Percentiles rank a stretch among this genome's conserved stretches.
phyloP scores from a whole-genome alignment of 1,140 invertebrate genomes.

The Nasonia longicornis region DNA sequence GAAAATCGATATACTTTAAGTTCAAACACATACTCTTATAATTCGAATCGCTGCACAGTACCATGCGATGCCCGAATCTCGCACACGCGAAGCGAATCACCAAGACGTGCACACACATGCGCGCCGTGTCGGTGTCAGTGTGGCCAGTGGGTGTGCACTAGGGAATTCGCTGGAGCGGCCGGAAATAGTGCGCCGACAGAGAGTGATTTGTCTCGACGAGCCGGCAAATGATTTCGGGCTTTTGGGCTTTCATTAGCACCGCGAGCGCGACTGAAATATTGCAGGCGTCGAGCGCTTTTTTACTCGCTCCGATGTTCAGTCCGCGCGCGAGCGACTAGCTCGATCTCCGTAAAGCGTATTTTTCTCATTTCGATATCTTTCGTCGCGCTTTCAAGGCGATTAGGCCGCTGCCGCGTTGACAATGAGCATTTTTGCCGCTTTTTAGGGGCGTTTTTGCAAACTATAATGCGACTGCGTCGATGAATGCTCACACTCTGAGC shows the following conservation, averaged over 20 bases:
- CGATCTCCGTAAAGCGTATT: not conserved
- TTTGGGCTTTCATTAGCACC: slow-evolving; percentile 42
- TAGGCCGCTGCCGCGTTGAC: too few species aligned
- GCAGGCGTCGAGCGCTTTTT: not conserved
- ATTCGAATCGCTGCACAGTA: too few species aligned
- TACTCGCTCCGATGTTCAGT: not conserved
- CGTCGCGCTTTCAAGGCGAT: too few species aligned
- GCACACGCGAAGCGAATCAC: too few species aligned
- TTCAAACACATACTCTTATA: too few species aligned
- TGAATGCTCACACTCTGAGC: too few species aligned
- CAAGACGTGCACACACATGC: not conserved
- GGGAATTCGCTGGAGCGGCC: not conserved
- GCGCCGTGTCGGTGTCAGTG: not conserved
- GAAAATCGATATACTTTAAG: too few species aligned
- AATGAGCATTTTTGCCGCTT: too few species aligned
- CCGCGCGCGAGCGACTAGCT: not conserved
- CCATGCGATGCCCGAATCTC: too few species aligned
- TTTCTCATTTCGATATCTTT: not conserved
- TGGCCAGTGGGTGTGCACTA: not conserved
- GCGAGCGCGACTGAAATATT: slow-evolving; percentile 35
- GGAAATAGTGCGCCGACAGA: slow-evolving; percentile 38
- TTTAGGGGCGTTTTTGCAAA: too few species aligned
- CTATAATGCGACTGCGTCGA: too few species aligned
- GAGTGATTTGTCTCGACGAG: slow-evolving; percentile 41
- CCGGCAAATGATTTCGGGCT: slow-evolving; percentile 38